These are phyloP conservation scores for Eretmocerus hayati DNA, from an alignment of 2,888 invertebrate species.

Conservation along the genomic window DNA sequence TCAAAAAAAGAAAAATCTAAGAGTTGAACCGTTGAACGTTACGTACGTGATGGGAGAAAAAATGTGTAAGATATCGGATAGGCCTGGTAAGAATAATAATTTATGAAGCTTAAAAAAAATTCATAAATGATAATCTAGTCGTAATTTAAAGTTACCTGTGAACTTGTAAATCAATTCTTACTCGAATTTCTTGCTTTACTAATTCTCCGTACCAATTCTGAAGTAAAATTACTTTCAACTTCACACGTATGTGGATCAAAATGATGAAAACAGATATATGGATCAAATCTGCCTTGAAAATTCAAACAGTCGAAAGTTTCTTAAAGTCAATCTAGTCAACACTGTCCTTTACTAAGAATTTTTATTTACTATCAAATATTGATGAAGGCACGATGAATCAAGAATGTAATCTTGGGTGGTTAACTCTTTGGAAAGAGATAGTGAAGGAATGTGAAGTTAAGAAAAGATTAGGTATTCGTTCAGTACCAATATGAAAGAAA, in stretches of 20 bases:
- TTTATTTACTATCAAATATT: constrained; percentile 10
- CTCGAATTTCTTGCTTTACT: constrained; percentile 7
- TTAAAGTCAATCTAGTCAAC: constrained; percentile 18
- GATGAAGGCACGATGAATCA: not conserved
- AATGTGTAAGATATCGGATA: not conserved
- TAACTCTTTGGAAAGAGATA: not conserved
- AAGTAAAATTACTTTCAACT: constrained; percentile 15
- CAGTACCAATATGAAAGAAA: constrained; percentile 42
- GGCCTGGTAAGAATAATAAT: not conserved
- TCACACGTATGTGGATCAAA: constrained; percentile 5
- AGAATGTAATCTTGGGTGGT: constrained; percentile 4
- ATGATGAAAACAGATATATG: not conserved
- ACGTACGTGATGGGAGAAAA: constrained; percentile 4
- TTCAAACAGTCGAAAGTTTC: constrained; percentile 2
- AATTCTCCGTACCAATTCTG: constrained; percentile 20
- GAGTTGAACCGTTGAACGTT: not conserved
- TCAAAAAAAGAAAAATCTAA: constrained; percentile 13
- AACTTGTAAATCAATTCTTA: constrained; percentile 4
- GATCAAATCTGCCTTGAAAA: not conserved
- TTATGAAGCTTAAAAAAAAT: not conserved
- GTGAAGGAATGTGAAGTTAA: constrained; percentile 2
- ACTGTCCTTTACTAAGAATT: too few species aligned
- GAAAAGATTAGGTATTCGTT: constrained; percentile 19
- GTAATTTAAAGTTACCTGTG: constrained; percentile 18
- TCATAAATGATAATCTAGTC: constrained; percentile 10